A percentile compares a stretch with the other conserved stretches of the same genome.
These are phyloP conservation scores for Momotus momota DNA, from an alignment of 2,797 vertebrate species.

Conservation along the genomic window DNA sequence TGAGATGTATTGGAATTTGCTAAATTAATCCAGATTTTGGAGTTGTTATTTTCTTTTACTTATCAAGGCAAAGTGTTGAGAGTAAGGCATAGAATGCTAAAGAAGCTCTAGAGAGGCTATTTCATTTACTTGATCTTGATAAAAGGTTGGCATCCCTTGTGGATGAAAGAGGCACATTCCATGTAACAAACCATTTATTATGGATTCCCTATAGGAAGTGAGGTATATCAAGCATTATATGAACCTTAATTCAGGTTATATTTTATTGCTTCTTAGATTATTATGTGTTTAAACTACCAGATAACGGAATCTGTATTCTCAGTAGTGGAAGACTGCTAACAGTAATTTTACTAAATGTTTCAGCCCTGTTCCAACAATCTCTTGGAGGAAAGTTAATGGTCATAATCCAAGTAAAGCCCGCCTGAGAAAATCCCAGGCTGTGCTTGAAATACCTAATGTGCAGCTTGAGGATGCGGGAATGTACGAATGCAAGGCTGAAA, in stretches of 20 bases:
- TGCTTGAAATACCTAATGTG: slow-evolving; percentile 95
- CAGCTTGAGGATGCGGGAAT: slow-evolving; percentile 93
- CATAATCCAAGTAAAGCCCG: slow-evolving; percentile 95
- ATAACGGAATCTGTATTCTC: slow-evolving; percentile 68
- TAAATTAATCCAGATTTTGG: not conserved
- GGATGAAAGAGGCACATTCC: not conserved
- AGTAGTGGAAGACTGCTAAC: slow-evolving; percentile 58
- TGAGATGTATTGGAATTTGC: not conserved
- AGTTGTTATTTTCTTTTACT: not conserved
- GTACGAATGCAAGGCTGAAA: slow-evolving; percentile 96
- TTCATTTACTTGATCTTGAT: slow-evolving; percentile 20
- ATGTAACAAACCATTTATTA: slow-evolving; percentile 25
- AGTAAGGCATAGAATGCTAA: not conserved
- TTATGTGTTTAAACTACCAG: slow-evolving; percentile 77
- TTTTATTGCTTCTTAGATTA: slow-evolving; percentile 74
- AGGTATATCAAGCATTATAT: slow-evolving; percentile 55
- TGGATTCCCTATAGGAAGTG: slow-evolving; percentile 37
- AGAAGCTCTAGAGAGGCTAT: not conserved
- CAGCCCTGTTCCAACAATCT: slow-evolving; percentile 96
- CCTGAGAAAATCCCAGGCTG: slow-evolving; percentile 94
- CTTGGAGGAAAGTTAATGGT: slow-evolving; percentile 95
- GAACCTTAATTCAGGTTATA: slow-evolving; percentile 72
- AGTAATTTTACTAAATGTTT: slow-evolving; percentile 61
- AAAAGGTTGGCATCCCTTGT: slow-evolving; percentile 2
- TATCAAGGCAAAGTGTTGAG: not conserved